These are phyloP conservation scores for Phyllotis vaccarum DNA, from an alignment of 2,797 vertebrate genomes.

Conservation along the genomic window DNA sequence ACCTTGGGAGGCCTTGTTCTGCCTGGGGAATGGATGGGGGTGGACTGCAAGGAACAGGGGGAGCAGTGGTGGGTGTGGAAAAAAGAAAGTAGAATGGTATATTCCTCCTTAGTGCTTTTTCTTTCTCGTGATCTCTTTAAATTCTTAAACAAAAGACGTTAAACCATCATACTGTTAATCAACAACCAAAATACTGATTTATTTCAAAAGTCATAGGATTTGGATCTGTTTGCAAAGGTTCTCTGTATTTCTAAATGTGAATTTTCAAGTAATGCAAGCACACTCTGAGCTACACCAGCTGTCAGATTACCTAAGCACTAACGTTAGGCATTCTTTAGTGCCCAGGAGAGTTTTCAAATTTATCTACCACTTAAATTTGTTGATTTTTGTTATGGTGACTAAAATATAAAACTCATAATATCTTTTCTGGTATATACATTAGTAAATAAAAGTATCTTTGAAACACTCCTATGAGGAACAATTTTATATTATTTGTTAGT, in stretches of 20 bases:
- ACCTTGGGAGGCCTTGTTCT: no score
- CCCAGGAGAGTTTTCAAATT: background rate
- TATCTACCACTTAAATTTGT: background rate
- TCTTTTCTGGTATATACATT: background rate
- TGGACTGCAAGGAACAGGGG: no score
- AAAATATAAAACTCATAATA: background rate
- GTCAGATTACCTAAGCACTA: background rate
- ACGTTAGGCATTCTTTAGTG: background rate
- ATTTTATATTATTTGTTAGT: background rate
- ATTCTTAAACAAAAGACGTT: background rate
- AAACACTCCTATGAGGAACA: background rate
- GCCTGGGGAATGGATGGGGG: no score
- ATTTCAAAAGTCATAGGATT: background rate
- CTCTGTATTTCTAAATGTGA: background rate
- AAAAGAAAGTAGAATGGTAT: no score
- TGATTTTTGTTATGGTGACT: background rate
- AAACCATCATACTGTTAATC: background rate
- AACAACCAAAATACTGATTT: background rate
- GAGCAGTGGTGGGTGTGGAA: no score
- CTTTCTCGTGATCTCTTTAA: background rate
- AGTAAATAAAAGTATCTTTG: conserved; percentile 4
- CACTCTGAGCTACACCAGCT: background rate
- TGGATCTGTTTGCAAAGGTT: background rate
- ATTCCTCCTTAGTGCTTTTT: accelerated
- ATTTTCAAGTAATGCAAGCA: conserved; percentile 18